Evolutionary conservation across 2,113 vertebrate species (phyloP), one percentile per base, ranked within the genome.

Genomic region (Ochotona princeps): DNA sequence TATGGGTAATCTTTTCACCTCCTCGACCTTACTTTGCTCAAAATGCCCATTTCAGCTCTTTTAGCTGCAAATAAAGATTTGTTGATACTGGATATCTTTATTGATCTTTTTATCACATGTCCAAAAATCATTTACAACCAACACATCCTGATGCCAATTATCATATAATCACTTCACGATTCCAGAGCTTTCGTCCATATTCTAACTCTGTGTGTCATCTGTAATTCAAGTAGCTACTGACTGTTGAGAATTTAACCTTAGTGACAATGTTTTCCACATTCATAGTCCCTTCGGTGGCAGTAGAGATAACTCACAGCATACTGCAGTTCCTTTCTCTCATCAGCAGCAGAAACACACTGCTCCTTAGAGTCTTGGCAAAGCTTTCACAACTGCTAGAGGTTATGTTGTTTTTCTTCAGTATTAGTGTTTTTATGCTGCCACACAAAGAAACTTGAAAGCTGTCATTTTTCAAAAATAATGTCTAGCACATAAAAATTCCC

Each of bases 11-110:
- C 60, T 92, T 91, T 96, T 89, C 88, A 79, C 83, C 32, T 83
- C 14, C 75, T 61, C 90, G 66, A 70, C 35, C 49, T 85, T 92
- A 18, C 78, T 90, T 92, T 96, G 86, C 54, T 89, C 87, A 91
- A 82, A 93, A 91, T 67, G 51, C 32, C 23, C 28, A 81, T 69
- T 63, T 75, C 18, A 47, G 7, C 30, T 93, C 47, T 38, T 18
- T 78, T 92, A 65, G 49, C 51, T 28, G 94, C 72, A 66, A 72
- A 14, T 14, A 63, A 86, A 72, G 79, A 94, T 87, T 74, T 83
- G 70, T 70, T 70, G 51, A 38, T 21, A 49, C 69, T 63, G 30
- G 54, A 4, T 74, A 18, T 84, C 47, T 87, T 28, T 72, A 49
- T 32, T 94, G 15, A 32, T 18, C 32, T 85, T 49, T 80, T 70